Conservation (phyloP, 2,888 invertebrate genomes). For the Trichogramma evanescens region DNA sequence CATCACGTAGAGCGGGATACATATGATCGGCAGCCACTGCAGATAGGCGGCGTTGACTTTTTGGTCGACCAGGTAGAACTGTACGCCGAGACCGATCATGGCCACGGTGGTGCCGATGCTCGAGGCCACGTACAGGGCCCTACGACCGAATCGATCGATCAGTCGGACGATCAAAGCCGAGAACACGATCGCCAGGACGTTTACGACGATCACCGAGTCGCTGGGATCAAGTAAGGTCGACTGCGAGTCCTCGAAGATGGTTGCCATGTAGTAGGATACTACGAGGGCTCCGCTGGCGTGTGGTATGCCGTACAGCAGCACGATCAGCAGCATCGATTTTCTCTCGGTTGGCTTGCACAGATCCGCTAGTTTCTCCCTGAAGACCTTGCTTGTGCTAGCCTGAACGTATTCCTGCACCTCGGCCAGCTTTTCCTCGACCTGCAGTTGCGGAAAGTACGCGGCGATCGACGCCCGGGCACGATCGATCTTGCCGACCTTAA, state of each 20-base stretch:
- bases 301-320: constrained; percentile 28
- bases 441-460: neutral
- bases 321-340: constrained; percentile 26
- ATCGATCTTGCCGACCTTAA: neutral
- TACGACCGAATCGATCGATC: constrained; percentile 25
- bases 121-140: constrained; percentile 19
- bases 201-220: constrained; percentile 27
- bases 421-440: constrained; percentile 26
- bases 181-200: constrained; percentile 19
- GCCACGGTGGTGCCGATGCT: constrained; percentile 23
- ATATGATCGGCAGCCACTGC: constrained; percentile 30
- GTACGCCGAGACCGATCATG: constrained; percentile 27
- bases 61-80: constrained; percentile 28
- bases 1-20: constrained; percentile 26
- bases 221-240: constrained; percentile 27
- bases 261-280: constrained; percentile 31
- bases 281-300: constrained; percentile 32
- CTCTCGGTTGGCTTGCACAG: constrained; percentile 16
- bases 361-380: constrained; percentile 9
- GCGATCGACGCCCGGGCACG: neutral
- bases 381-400: constrained; percentile 16
- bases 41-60: constrained; percentile 20
- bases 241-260: constrained; percentile 26
- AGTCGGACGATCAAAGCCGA: constrained; percentile 11
- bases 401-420: constrained; percentile 3